Conservation (phyloP, 2,797 vertebrate genomes). For the Hydrocynus forskahlii region DNA sequence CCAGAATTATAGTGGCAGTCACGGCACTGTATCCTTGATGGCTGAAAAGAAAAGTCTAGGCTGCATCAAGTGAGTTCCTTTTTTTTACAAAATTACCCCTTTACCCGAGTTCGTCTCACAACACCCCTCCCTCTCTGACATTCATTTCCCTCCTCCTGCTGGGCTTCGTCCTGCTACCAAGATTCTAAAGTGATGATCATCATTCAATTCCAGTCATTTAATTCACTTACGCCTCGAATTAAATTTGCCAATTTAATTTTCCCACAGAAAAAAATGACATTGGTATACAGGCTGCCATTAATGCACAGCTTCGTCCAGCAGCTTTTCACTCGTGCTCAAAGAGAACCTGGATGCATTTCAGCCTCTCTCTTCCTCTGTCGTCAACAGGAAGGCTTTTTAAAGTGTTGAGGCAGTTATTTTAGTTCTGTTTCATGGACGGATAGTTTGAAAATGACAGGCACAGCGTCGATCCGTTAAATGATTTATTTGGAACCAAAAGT, state of each 20-base stretch:
- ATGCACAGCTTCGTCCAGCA: conserved; percentile 60
- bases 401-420: conserved; percentile 57
- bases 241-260: conserved; percentile 69
- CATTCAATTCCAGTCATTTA: conserved; percentile 65
- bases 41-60: conserved; percentile 61
- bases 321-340: conserved; percentile 67
- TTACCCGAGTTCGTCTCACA: conserved; percentile 63
- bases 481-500: conserved; percentile 73
- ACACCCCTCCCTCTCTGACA: conserved; percentile 56
- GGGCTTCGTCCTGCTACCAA: conserved; percentile 57
- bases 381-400: conserved; percentile 43
- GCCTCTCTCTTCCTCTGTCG: conserved; percentile 46
- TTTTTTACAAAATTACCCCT: conserved; percentile 69
- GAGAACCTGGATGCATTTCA: conserved; percentile 58
- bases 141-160: conserved; percentile 63
- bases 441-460: conserved; percentile 69
- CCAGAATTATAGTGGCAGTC: conserved; percentile 63
- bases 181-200: conserved; percentile 53
- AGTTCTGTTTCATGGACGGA: conserved; percentile 63
- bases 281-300: conserved; percentile 67
- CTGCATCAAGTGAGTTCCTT: conserved; percentile 57
- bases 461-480: conserved; percentile 66
- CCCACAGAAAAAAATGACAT: conserved; percentile 65
- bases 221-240: conserved; percentile 74
- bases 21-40: conserved; percentile 63